phyloP scores from a whole-genome alignment of 2,888 invertebrate genomes.

The Tigriopus californicus region DNA sequence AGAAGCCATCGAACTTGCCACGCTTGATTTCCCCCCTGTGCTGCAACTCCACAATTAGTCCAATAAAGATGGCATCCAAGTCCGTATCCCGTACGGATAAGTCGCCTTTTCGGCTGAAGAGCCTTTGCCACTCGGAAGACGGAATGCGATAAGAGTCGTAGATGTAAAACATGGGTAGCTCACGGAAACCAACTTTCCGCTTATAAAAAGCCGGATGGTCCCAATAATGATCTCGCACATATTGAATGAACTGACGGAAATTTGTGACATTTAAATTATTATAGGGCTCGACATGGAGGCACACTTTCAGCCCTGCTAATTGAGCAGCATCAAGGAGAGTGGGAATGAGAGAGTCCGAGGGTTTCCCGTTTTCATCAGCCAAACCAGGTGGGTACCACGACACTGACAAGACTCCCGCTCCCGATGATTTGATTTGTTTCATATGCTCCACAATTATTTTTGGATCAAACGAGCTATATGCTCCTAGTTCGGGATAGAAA shows the following conservation, averaged over 20 bases:
- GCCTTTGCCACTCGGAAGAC: not conserved
- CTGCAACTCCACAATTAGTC: conserved; percentile 27
- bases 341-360: not conserved
- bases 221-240: conserved; percentile 28
- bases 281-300: conserved; percentile 14
- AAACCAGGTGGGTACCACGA: conserved; percentile 14
- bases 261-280: not conserved
- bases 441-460: conserved; percentile 3
- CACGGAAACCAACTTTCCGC: conserved; percentile 24
- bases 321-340: not conserved
- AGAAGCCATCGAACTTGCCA: conserved; percentile 36
- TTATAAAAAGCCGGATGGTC: conserved; percentile 38
- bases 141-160: conserved; percentile 42
- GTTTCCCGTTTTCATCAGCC: not conserved
- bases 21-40: conserved; percentile 30
- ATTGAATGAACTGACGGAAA: not conserved
- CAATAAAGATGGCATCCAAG: conserved; percentile 40
- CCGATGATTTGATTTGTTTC: not conserved
- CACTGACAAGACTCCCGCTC: not conserved
- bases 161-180: conserved; percentile 41
- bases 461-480: conserved; percentile 7
- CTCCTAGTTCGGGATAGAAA: conserved; percentile 14
- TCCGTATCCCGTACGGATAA: conserved; percentile 34
- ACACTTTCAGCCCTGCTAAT: not conserved
- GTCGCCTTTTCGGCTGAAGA: conserved; percentile 25